Evolutionary conservation across 2,113 vertebrate genomes (phyloP), one percentile per base, ranked within the genome.

Genomic region (Notarius quadriscutis): DNA sequence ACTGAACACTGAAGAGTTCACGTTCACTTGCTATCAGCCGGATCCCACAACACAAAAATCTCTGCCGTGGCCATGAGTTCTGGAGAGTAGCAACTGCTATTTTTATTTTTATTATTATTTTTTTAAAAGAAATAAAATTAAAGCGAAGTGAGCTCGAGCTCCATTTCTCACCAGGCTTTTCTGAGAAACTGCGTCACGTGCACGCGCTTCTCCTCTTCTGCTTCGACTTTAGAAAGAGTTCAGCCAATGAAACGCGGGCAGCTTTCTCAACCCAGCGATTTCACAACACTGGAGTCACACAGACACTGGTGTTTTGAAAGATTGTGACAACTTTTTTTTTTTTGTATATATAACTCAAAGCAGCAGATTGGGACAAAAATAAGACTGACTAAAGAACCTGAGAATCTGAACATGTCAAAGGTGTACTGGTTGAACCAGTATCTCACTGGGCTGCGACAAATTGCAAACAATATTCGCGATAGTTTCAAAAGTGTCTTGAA

Each of bases 161-260:
- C 81, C 81, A 60, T 90, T 75, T 77, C 57, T 22, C 60, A 84
- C 86, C 71, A 62, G 89, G 60, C 80, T 58, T 67, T 88, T 1
- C 86, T 84, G 80, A 79, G 89, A 88, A 88, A 88, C 30, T 34
- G 74, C 81, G 89, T 88, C 84, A 90, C 87, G 77, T 25, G 79
- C 27, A 65, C 9, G 27, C 27, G 53, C 74, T 80, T 81, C 79
- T n/a, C 63, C 84, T 84, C 85, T 11, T 55, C 25, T 58, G 55
- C 55, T 80, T 80, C 8, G 8, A 58, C 17, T 30, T 3, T 27
- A 6, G 6, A 15, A 81, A 62, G 62, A 17, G 60, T 57, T 12
- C 10, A 22, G 4, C 8, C 15, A 60, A 10, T 25, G 58, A 25
- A 81, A 14, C 7, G 0, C 11, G 57, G 25, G 53, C 25, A 18